Evolutionary conservation across 2,888 invertebrate species (phyloP), one percentile per base, ranked within the genome.

Genomic region (Cantharis rufa): DNA sequence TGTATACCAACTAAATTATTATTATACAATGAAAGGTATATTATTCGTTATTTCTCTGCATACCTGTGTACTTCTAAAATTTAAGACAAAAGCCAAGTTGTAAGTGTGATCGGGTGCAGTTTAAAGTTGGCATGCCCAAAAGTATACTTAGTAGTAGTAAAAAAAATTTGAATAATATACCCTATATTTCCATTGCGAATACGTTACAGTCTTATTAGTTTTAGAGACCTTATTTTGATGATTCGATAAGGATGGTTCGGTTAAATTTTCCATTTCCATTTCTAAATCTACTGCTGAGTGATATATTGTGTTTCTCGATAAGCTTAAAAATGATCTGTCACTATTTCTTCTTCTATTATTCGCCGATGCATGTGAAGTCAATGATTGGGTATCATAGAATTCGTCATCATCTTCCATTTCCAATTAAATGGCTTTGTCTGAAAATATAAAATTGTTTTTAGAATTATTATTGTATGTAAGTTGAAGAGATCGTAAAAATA

Each of bases 141-240:
- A 18, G 24, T 21, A 66, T 66, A 66, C 18, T 66, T 66, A 48
- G 48, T 48, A 48, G 48, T n/a, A 48, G 48, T 48, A 48, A 48
- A 74, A 74, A 74, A 74, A 76, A 18, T 75, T 74, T 77, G 72
- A 77, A 79, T 79, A 80, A 82, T 84, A 87, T 91, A 91, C 91
- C 91, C 90, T 90, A 89, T 89, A 88, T 89, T 90, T 90, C 91
- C 91, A 91, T 89, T 91, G 90, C 88, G 89, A 88, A 89, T 91
- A 91, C 84, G 91, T 90, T 88, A 89, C 88, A 87, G 89, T 90
- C 89, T 89, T 90, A 89, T 84, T 89, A 86, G 88, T 88, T 86
- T 86, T 89, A 89, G 90, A 89, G 88, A 90, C 90, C 90, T 90
- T 90, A 86, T 89, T 82, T 78, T 80, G 80, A 72, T 76, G 78